Evolutionary conservation across 2,113 vertebrate species (phyloP), one percentile per base, ranked within the genome.

Genomic region (Chloropsis cyanopogon): DNA sequence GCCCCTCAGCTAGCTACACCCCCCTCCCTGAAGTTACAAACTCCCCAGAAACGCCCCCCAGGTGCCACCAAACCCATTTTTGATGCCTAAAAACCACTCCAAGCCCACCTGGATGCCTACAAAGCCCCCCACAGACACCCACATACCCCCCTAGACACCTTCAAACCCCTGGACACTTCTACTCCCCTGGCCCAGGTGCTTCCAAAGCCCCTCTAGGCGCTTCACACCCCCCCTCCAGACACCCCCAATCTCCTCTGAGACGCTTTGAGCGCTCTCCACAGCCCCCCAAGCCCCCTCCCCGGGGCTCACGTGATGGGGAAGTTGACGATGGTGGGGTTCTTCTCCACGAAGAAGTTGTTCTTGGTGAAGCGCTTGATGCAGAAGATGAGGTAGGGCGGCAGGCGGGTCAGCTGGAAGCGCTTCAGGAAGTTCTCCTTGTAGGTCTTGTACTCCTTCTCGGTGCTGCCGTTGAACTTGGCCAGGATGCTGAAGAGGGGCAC

Each of bases 351-450:
- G 97, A 99, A 99, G 97, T 99, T 99, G 97, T 99, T 99, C 97
- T 99, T 99, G 92, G 99, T 99, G 97, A 99, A 99, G 85, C 99
- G 98, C 93, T 99, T 99, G 97, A 99, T 99, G 98, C 99, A 99
- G 97, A 99, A 99, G 96, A 99, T 98, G 75, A 99, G 98, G 97
- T 99, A 99, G 0, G 99, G 99, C 4, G 99, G 99, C 94, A 99
- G 98, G 91, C 98, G 98, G 41, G 98, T 99, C 93, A 99, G 97
- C 98, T 99, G 99, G 96, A 99, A 99, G 50, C 98, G 98, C 97
- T 99, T 99, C 57, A 99, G 98, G 76, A 99, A 99, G 94, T 99
- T 99, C 96, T 99, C 99, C 97, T 99, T 99, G 97, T 99, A 99
- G 26, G 99, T 99, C 97, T 99, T 99, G 96, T 99, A 99, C 77